Evolutionary conservation across 2,113 vertebrate genomes (phyloP).

Genomic region (Uropsilus gracilis): DNA sequence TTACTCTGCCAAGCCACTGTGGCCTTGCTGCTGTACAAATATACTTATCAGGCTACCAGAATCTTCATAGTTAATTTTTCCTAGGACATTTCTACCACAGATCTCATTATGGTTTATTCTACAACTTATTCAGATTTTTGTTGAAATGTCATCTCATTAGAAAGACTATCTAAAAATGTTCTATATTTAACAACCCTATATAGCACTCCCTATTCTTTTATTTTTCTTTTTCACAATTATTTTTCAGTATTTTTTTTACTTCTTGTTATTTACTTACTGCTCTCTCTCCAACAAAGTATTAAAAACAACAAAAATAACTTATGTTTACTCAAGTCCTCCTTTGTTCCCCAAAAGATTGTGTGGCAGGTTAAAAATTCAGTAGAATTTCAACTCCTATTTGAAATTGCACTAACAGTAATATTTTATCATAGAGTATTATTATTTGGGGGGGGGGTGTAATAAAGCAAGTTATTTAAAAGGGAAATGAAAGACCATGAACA

Average conservation of each 20-base stretch:
- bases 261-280: conserved; percentile 20
- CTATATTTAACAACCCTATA: not conserved
- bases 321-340: not conserved
- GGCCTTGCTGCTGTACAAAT: not conserved
- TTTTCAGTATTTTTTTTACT: not conserved
- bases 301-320: not conserved
- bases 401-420: not conserved
- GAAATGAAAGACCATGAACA: too few relatives aligned
- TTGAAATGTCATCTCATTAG: not conserved
- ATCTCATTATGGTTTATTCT: not conserved
- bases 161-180: not conserved
- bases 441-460: too few relatives aligned
- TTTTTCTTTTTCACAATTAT: conserved; percentile 2
- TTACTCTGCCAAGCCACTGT: not conserved
- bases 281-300: conserved; percentile 11
- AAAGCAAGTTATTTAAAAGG: too few relatives aligned
- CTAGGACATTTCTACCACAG: not conserved
- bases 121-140: not conserved
- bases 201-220: not conserved
- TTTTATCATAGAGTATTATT: too few relatives aligned
- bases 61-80: not conserved
- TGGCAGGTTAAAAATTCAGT: not conserved
- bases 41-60: not conserved
- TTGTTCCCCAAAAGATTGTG: not conserved
- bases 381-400: not conserved